Evolutionary conservation across 2,113 vertebrate species (phyloP), one percentile per base, ranked within the genome.

Genomic region (Epinephelus lanceolatus): DNA sequence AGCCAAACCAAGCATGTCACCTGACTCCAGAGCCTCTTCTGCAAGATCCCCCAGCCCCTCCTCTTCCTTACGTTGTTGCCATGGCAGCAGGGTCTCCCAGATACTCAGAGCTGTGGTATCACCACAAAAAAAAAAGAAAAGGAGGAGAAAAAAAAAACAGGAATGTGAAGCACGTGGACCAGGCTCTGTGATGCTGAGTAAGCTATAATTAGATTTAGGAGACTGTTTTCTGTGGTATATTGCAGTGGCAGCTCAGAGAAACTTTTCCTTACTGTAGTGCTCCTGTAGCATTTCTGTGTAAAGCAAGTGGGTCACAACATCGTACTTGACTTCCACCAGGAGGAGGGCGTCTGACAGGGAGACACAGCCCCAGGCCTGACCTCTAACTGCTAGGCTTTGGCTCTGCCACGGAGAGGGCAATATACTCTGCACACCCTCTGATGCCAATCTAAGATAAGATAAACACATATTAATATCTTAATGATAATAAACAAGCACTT

Each of bases 221-320:
- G 33, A 61, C 33, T 72, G 17, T 30, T 53, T 5, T 47, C 19
- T 33, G 7, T 27, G 25, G 56, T 37, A 10, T 23, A 18, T n/a
- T 57, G 37, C 47, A 19, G 23, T 2, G 0, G n/a, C 30, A 25
- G 42, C 40, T 4, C 33, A 63, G 53, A 70, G 25, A 23, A 60
- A 71, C 18, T 0, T 60, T 70, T 62, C 59, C 92, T 93, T 89
- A 94, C 94, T 84, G 18, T 93, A 69, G 79, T 91, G 81, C 47
- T 95, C 90, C 87, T 93, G 92, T 23, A 96, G 91, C 95, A 96
- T 96, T 84, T 96, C 95, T 63, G 67, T 84, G 12, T 86, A 94
- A 19, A 96, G 91, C 65, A 78, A 83, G 51, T 90, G 89, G 18
- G 68, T 89, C 80, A 96, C 88, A 17, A 87, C 83, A 21, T 95